Evolutionary conservation across 2,888 invertebrate species (phyloP).

Genomic region (Rotaria socialis): DNA sequence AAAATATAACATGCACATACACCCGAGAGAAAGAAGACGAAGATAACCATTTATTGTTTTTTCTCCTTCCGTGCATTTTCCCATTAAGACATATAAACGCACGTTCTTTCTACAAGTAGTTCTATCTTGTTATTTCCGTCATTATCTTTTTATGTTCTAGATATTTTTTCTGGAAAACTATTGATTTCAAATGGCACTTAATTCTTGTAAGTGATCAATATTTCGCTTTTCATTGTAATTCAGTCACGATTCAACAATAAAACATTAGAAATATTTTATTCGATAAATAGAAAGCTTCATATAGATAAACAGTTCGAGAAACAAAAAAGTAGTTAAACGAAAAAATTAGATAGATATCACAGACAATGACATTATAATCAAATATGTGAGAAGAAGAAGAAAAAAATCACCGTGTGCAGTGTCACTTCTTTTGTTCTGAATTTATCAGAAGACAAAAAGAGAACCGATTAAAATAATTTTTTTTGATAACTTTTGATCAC

Average conservation of each 20-base stretch:
- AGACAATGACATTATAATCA: background rate
- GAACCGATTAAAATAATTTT: background rate
- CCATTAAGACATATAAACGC: background rate
- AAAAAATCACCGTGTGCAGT: background rate
- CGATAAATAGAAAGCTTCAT: background rate
- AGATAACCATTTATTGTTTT: slow-evolving; percentile 12
- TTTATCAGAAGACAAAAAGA: background rate
- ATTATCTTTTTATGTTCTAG: background rate
- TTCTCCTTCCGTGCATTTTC: slow-evolving; percentile 12
- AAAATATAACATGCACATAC: background rate
- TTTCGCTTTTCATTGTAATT: background rate
- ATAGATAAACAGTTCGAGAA: background rate
- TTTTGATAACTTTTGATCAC: background rate
- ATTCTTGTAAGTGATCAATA: background rate
- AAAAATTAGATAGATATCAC: background rate
- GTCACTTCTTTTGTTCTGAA: background rate
- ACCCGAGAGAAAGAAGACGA: background rate
- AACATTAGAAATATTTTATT: background rate
- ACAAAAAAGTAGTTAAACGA: background rate
- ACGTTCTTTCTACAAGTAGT: background rate
- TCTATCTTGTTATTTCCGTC: background rate
- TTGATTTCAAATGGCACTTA: background rate
- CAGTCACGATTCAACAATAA: background rate
- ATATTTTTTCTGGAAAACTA: background rate
- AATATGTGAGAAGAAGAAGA: background rate